A percentile compares a stretch with the other conserved stretches of the same genome.
Evolutionary conservation across 2,797 vertebrate genomes (phyloP).

Genomic region (Acrocephalus scirpaceus): DNA sequence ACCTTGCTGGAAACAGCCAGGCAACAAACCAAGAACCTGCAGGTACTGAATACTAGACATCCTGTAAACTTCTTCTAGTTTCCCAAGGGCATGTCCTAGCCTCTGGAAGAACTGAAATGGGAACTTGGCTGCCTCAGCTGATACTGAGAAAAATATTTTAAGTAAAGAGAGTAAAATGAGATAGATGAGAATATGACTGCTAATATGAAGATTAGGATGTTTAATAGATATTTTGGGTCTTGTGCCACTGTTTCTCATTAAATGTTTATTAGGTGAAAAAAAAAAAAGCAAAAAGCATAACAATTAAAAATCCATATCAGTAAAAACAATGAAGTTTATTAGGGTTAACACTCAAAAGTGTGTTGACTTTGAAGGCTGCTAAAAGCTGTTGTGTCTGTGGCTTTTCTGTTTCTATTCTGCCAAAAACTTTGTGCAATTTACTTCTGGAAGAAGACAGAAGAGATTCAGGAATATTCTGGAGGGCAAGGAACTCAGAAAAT

Average conservation of each 20-base stretch:
- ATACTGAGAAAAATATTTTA: neutral
- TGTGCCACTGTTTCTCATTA: neutral
- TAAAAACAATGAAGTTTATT: neutral
- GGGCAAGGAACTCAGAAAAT: neutral
- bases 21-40: neutral
- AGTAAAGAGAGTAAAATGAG: neutral
- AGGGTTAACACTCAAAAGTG: neutral
- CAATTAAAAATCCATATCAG: neutral
- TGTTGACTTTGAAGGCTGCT: neutral
- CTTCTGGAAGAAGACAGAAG: neutral
- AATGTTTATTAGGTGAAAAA: neutral
- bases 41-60: neutral
- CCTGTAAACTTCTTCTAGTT: neutral
- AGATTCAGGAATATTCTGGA: neutral
- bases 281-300: neutral
- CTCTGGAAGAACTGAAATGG: neutral
- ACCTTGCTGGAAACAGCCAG: neutral
- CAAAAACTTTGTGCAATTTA: neutral
- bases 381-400: neutral
- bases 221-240: neutral
- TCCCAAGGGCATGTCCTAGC: neutral
- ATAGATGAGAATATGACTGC: neutral
- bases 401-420: neutral
- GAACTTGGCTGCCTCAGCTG: neutral
- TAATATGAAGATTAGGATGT: neutral